Percentiles rank a stretch among this genome's conserved stretches.
These are phyloP conservation scores for Chromoteleia sp. DNA, from an alignment of 2,888 invertebrate genomes.

Conservation along the genomic window DNA sequence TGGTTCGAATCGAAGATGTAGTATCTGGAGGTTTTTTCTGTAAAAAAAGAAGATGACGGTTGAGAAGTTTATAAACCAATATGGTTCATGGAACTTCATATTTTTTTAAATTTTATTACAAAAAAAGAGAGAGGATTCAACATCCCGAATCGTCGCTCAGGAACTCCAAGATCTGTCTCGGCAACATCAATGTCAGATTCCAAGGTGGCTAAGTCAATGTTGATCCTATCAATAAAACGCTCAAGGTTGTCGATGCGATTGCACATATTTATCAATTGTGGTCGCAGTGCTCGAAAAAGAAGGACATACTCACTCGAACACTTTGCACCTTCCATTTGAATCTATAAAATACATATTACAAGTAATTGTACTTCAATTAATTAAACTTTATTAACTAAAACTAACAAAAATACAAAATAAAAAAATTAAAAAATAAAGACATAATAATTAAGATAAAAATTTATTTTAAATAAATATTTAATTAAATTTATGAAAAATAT, in stretches of 20 bases:
- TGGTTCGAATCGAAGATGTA: conserved; percentile 66
- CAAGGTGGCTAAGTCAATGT: conserved; percentile 79
- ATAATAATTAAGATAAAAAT: neutral
- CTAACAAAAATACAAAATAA: neutral
- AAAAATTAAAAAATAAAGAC: neutral
- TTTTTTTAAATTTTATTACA: conserved; percentile 73
- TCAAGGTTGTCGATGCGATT: conserved; percentile 83
- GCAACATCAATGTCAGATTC: conserved; percentile 82
- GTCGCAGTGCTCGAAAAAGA: conserved; percentile 76
- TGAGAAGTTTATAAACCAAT: neutral
- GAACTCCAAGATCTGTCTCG: conserved; percentile 80
- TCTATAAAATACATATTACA: conserved; percentile 70
- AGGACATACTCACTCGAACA: conserved; percentile 80
- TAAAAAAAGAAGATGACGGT: conserved; percentile 58
- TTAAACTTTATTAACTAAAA: neutral
- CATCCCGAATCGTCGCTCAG: conserved; percentile 81
- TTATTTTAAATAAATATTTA: neutral
- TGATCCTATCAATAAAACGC: conserved; percentile 79
- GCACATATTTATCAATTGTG: conserved; percentile 78
- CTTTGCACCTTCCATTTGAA: conserved; percentile 80
- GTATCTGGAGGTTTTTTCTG: conserved; percentile 80
- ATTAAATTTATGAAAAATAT: too few species aligned
- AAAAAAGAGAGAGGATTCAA: conserved; percentile 83
- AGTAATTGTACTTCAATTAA: too few species aligned
- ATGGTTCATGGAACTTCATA: neutral